Percentiles rank a stretch among this genome's conserved stretches.
Conservation (phyloP, 2,888 invertebrate genomes). For the Polydrusus cervinus region DNA sequence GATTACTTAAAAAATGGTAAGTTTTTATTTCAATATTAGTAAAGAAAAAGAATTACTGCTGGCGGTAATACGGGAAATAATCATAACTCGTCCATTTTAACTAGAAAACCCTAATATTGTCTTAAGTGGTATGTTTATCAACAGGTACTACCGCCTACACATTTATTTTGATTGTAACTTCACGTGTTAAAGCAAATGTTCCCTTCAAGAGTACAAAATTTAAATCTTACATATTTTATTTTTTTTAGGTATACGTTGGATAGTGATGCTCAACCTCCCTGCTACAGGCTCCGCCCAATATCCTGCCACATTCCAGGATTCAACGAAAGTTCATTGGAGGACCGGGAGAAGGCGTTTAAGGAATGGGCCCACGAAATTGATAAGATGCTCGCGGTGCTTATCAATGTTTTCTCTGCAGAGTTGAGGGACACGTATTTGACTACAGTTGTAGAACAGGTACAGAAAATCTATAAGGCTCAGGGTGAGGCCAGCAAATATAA, state of each 20-base stretch:
- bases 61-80: too few species aligned
- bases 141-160: too few species aligned
- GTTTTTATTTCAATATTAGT: conserved; percentile 32
- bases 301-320: conserved; percentile 74
- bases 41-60: too few species aligned
- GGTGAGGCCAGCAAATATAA: too few species aligned
- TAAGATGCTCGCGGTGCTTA: conserved; percentile 79
- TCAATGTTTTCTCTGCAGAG: conserved; percentile 83
- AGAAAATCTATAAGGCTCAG: neutral
- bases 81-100: too few species aligned
- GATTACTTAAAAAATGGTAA: conserved; percentile 80
- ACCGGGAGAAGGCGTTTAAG: conserved; percentile 72
- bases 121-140: too few species aligned
- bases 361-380: conserved; percentile 76
- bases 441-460: conserved; percentile 85
- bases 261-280: conserved; percentile 82
- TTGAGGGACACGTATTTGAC: conserved; percentile 87
- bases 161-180: too few species aligned
- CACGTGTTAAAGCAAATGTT: too few species aligned
- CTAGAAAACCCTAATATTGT: too few species aligned
- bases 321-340: conserved; percentile 71
- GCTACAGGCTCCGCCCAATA: conserved; percentile 81
- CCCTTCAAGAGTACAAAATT: too few species aligned
- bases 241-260: conserved; percentile 79
- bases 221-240: neutral